Percentiles rank a stretch among this genome's conserved stretches.
phyloP scores from a whole-genome alignment of 2,888 invertebrate species.

The Pristionchus mayeri region DNA sequence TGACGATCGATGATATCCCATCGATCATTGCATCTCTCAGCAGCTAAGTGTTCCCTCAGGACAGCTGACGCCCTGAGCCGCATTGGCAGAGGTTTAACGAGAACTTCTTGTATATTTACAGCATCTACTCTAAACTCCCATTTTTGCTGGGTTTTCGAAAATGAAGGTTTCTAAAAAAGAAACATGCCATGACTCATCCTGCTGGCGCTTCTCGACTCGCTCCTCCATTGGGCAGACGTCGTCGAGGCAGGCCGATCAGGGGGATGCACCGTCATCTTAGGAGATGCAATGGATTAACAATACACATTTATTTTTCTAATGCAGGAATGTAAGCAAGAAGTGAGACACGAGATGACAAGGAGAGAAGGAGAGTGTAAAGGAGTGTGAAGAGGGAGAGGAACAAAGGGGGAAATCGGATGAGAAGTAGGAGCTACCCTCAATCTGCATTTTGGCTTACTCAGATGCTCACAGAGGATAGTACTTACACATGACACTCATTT shows the following conservation, averaged over 20 bases:
- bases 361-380: not conserved
- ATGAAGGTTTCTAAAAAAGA: not conserved
- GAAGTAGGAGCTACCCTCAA: too few relatives aligned
- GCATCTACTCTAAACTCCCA: not conserved
- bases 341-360: not conserved
- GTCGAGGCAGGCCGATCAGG: constrained; percentile 43
- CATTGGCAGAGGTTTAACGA: not conserved
- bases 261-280: constrained; percentile 9
- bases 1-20: not conserved
- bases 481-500: too few relatives aligned
- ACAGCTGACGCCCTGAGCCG: not conserved
- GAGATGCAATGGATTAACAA: not conserved
- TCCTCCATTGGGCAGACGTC: constrained; percentile 44
- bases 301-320: not conserved
- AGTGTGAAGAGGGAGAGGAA: not conserved
- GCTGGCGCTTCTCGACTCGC: constrained; percentile 29
- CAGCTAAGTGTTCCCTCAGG: constrained; percentile 7
- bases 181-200: constrained; percentile 35
- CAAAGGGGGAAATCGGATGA: too few relatives aligned
- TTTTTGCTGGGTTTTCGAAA: not conserved
- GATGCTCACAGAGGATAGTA: too few relatives aligned
- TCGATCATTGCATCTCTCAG: not conserved
- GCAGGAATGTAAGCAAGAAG: too few relatives aligned
- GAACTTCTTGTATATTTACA: not conserved
- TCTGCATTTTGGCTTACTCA: too few relatives aligned